Conservation (phyloP, 2,888 invertebrate genomes). For the Cosmopolites sordidus region DNA sequence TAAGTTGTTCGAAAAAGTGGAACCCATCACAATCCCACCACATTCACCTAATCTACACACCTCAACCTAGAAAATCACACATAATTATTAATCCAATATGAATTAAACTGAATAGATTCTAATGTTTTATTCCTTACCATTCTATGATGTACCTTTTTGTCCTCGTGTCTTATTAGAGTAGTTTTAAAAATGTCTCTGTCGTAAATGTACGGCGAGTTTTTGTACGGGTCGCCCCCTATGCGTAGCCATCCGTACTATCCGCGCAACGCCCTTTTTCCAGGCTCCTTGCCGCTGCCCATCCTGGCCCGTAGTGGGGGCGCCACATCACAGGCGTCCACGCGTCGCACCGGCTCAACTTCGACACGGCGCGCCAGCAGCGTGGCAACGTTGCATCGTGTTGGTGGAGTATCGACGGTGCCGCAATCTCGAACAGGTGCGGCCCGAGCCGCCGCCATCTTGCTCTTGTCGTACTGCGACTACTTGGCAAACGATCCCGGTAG, state of each 20-base stretch:
- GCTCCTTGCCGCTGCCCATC: constrained; percentile 53
- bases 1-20: no score
- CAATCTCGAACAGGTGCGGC: constrained; percentile 90
- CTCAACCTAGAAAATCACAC: no score
- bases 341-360: constrained; percentile 51
- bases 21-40: no score
- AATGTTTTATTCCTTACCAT: no score
- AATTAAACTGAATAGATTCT: no score
- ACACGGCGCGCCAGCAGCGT: constrained; percentile 55
- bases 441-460: constrained; percentile 90
- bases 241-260: not conserved
- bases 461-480: constrained; percentile 79
- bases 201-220: no score
- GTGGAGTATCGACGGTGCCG: constrained; percentile 51
- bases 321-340: constrained; percentile 50
- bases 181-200: no score
- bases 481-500: constrained; percentile 19
- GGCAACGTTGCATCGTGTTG: constrained; percentile 49
- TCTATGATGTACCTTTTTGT: no score
- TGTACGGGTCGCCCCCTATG: no score
- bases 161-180: no score
- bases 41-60: no score
- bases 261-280: constrained; percentile 34
- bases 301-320: constrained; percentile 52
- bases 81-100: no score